Evolutionary conservation across 2,797 vertebrate genomes (phyloP).

Genomic region (Acipenser transmontanus): DNA sequence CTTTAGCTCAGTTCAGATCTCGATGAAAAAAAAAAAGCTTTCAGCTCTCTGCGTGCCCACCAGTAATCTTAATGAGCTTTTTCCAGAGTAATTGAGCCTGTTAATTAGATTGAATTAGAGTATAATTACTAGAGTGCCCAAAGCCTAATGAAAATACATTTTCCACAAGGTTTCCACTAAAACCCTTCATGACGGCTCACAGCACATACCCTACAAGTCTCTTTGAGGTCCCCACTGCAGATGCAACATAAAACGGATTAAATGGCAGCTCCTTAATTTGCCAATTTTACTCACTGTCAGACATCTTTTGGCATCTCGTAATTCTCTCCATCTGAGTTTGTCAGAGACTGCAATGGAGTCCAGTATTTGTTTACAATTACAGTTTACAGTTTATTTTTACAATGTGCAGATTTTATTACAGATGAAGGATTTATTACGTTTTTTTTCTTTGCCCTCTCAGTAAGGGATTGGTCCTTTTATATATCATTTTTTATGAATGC

Average conservation of each 20-base stretch:
- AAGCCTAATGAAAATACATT: slow-evolving; percentile 55
- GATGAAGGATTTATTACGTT: slow-evolving; percentile 42
- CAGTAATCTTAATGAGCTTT: slow-evolving; percentile 69
- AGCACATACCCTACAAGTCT: slow-evolving; percentile 39
- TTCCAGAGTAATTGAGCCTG: slow-evolving; percentile 71
- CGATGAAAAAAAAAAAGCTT: slow-evolving; percentile 57
- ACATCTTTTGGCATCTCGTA: slow-evolving; percentile 52
- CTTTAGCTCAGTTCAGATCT: slow-evolving; percentile 73
- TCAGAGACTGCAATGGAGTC: slow-evolving; percentile 44
- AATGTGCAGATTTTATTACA: slow-evolving; percentile 63
- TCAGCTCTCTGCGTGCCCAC: slow-evolving; percentile 55
- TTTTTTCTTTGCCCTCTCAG: slow-evolving; percentile 63
- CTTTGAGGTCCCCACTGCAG: slow-evolving; percentile 56
- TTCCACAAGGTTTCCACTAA: slow-evolving; percentile 51
- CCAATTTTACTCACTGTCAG: slow-evolving; percentile 51
- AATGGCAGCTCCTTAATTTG: slow-evolving; percentile 53
- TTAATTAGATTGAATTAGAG: slow-evolving; percentile 76
- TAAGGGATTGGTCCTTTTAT: slow-evolving; percentile 57
- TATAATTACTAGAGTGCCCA: slow-evolving; percentile 69
- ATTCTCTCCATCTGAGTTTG: slow-evolving; percentile 56
- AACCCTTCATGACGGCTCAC: slow-evolving; percentile 26
- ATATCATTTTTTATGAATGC: slow-evolving; percentile 57
- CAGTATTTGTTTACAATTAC: slow-evolving; percentile 65
- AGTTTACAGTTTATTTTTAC: slow-evolving; percentile 30
- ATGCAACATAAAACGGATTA: slow-evolving; percentile 62